phyloP scores from a whole-genome alignment of 2,888 invertebrate species.

The Volucella bombylans region DNA sequence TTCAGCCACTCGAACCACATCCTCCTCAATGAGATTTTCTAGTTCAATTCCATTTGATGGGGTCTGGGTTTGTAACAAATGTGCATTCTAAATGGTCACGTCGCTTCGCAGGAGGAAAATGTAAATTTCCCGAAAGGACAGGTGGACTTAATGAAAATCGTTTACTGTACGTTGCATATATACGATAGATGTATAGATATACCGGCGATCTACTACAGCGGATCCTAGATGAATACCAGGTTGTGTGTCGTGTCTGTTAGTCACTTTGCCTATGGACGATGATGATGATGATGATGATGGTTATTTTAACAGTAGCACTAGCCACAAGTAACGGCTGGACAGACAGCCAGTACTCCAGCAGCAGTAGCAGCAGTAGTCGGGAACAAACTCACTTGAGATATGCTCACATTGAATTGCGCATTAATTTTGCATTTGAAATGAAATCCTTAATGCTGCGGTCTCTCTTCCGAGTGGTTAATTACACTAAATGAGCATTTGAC shows the following conservation, averaged over 20 bases:
- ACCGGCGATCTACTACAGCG: slow-evolving; percentile 22
- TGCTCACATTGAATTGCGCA: slow-evolving; percentile 60
- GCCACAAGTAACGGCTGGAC: neutral
- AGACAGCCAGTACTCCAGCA: neutral
- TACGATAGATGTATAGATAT: slow-evolving; percentile 1
- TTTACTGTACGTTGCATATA: slow-evolving; percentile 44
- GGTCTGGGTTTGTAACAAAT: slow-evolving; percentile 37
- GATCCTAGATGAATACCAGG: slow-evolving; percentile 36
- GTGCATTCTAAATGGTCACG: slow-evolving; percentile 63
- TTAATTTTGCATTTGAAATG: slow-evolving; percentile 73
- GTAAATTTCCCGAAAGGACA: slow-evolving; percentile 72
- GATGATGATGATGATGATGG: slow-evolving; percentile 58
- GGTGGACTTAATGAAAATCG: slow-evolving; percentile 72
- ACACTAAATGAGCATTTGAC: slow-evolving; percentile 60
- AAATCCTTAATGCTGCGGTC: slow-evolving; percentile 60
- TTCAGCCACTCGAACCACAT: neutral
- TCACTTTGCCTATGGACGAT: slow-evolving; percentile 4
- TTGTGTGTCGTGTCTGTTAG: slow-evolving; percentile 51
- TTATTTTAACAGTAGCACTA: slow-evolving; percentile 63
- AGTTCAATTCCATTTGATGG: slow-evolving; percentile 64
- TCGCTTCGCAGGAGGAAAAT: slow-evolving; percentile 64
- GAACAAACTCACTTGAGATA: slow-evolving; percentile 53
- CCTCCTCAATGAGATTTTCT: slow-evolving; percentile 56
- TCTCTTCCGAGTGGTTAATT: slow-evolving; percentile 58
- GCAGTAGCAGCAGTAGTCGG: slow-evolving; percentile 6